Base-by-base conservation (phyloP, 2,888 invertebrate species). In the Boloria selene region DNA sequence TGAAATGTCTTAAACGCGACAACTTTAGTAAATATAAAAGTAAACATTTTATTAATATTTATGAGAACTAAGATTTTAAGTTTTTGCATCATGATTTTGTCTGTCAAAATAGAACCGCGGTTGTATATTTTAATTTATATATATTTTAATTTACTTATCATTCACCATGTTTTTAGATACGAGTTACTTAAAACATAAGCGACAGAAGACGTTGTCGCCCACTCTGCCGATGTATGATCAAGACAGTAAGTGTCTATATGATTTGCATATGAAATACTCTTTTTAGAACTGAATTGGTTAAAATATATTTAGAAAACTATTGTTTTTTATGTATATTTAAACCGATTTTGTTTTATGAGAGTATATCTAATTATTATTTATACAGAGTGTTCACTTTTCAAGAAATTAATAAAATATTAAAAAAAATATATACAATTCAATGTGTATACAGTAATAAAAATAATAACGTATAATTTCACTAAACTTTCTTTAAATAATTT, bases 191-290 rank as follows among this genome's bases (percentile, higher is more conserved):
- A 73, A 74, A 69, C 74, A 74, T 76, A 87, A 85, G 75, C 81
- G 81, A 74, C 78, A 81, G 75, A 84, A 81, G 77, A 78, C 76
- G 66, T 63, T 83, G 60, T 77, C 81, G 70, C 72, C 80, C 59
- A 65, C 69, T 80, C 69, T 72, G 78, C 64, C 74, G 73, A 68
- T 73, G 69, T 84, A 83, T 76, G 84, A 85, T 50, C 77, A 78
- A 68, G 89, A 88, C 72, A 85, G 90, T 90, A 88, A 90, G 90
- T 90, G 49, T 59, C 49, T 42, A 38, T 45, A 38, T 26, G 22
- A 26, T 26, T 52, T 26, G 52, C 52, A 52, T 38, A 38, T 38
- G 31, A 38, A 2, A 52, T 26, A 17, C 16, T 42, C 17, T 17
- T 42, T 17, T 47, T 26, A 13, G 22, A 58, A 16, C 26, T n/a